These are phyloP conservation scores for Atta texana DNA, from an alignment of 1,140 invertebrate species.

Conservation along the genomic window DNA sequence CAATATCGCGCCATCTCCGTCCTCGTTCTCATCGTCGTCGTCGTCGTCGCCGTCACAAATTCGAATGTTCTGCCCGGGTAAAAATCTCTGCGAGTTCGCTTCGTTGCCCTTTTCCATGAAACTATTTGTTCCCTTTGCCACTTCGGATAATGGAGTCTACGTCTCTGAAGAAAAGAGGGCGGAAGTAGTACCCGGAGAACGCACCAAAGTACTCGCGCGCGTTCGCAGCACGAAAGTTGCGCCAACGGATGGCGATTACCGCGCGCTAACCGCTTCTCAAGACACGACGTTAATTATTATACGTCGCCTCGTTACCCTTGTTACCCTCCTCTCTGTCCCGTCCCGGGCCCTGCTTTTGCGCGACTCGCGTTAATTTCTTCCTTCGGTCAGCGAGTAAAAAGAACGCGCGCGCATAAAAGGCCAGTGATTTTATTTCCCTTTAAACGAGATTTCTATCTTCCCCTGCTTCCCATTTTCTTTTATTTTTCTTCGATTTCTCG, in stretches of 20 bases:
- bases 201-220: conserved; percentile 60
- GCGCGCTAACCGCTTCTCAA: conserved; percentile 64
- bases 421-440: conserved; percentile 52
- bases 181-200: conserved; percentile 37
- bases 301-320: conserved; percentile 70
- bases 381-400: conserved; percentile 48
- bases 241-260: conserved; percentile 57
- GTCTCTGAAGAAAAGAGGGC: conserved; percentile 55
- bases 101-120: conserved; percentile 58
- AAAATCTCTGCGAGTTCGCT: conserved; percentile 49
- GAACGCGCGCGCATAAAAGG: conserved; percentile 52
- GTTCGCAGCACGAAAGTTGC: conserved; percentile 60
- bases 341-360: conserved; percentile 34
- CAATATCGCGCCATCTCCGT: conserved; percentile 39
- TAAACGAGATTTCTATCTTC: conserved; percentile 57
- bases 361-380: conserved; percentile 67
- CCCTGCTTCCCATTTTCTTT: not conserved
- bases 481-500: conserved; percentile 43
- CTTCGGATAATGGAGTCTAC: conserved; percentile 64
- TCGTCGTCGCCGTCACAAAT: conserved; percentile 37
- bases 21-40: not conserved
- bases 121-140: conserved; percentile 64
- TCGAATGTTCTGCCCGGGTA: conserved; percentile 50
- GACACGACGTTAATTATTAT: conserved; percentile 72
- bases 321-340: conserved; percentile 27